Base-by-base conservation (phyloP, 2,113 vertebrate genomes). In the Fregetta grallaria region DNA sequence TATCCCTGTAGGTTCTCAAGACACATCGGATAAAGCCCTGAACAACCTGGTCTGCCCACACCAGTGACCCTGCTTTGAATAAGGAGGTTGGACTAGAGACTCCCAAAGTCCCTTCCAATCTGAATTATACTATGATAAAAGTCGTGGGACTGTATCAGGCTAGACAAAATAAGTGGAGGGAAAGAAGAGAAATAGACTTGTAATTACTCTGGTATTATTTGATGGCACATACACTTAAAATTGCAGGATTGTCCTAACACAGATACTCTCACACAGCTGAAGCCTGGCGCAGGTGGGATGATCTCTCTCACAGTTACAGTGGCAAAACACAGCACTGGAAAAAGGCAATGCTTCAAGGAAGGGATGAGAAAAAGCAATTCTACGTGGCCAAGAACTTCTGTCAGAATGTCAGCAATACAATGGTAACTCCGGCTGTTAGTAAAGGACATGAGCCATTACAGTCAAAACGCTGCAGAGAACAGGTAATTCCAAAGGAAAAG, bases 1-100 rank as follows among this genome's bases (percentile, higher is more conserved):
- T 38, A 2, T 36, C 27, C 23, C 56, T 42, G 11, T 0, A 63
- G n/a, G 32, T 72, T 71, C 90, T 87, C 32, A 81, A 50, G n/a
- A n/a, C 10, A 30, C 1, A 0, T 3, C 0, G 1, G 29, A 85
- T 42, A 50, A 65, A 87, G 66, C 7, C n/a, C 50, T 62, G 50
- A 81, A 44, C 42, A 85, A 32, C 9, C 13, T 26, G 10, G 38
- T 65, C 29, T 83, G 40, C 58, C 17, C 61, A 42, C n/a, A 58
- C 2, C 9, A 7, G 49, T 20, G 14, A 78, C 38, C 34, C 26
- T 49, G 29, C 53, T 53, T 4, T 38, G 34, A 77, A 21, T 15
- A 70, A 66, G 8, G 34, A 80, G 36, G 22, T 3, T 87, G 34
- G 45, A 83, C 0, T 4, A 65, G 12, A 72, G 36, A 89, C 14